Percentiles rank a stretch among this genome's conserved stretches.
These are phyloP conservation scores for Cosmopolites sordidus DNA, from an alignment of 2,888 invertebrate genomes.

Conservation along the genomic window DNA sequence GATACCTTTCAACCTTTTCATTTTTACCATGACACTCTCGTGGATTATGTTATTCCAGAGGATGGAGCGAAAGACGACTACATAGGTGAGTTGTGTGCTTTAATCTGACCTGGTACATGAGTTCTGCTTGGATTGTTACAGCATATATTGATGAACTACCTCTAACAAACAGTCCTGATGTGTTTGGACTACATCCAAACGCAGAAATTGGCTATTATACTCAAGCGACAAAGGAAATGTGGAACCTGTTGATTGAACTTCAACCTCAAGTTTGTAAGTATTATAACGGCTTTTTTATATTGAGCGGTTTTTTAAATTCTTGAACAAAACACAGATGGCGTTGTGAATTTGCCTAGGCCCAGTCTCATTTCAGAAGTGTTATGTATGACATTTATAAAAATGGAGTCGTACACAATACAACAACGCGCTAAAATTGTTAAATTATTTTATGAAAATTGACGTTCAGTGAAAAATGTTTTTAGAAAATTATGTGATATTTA, in stretches of 20 bases:
- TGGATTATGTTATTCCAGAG: slow-evolving; percentile 75
- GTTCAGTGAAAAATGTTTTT: no score
- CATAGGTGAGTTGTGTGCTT: slow-evolving; percentile 53
- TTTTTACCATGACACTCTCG: slow-evolving; percentile 70
- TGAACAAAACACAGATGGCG: no score
- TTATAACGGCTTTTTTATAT: no score
- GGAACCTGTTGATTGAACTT: slow-evolving; percentile 78
- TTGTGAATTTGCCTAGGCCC: no score
- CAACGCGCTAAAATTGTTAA: no score
- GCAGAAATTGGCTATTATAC: slow-evolving; percentile 94
- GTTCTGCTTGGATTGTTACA: slow-evolving; percentile 40
- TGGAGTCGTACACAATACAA: no score
- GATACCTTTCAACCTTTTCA: slow-evolving; percentile 89
- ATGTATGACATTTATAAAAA: no score
- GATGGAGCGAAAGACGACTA: slow-evolving; percentile 65
- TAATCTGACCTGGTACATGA: no score
- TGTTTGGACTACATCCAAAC: slow-evolving; percentile 91
- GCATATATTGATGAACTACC: slow-evolving; percentile 78
- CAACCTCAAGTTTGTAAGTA: slow-evolving; percentile 84
- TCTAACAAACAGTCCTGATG: slow-evolving; percentile 80
- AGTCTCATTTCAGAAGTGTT: no score
- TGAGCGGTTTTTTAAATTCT: no score
- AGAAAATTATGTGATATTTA: no score
- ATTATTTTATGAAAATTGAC: no score
- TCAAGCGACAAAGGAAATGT: slow-evolving; percentile 80